Base-by-base conservation (phyloP, 2,797 vertebrate genomes). In the Limosa lapponica region DNA sequence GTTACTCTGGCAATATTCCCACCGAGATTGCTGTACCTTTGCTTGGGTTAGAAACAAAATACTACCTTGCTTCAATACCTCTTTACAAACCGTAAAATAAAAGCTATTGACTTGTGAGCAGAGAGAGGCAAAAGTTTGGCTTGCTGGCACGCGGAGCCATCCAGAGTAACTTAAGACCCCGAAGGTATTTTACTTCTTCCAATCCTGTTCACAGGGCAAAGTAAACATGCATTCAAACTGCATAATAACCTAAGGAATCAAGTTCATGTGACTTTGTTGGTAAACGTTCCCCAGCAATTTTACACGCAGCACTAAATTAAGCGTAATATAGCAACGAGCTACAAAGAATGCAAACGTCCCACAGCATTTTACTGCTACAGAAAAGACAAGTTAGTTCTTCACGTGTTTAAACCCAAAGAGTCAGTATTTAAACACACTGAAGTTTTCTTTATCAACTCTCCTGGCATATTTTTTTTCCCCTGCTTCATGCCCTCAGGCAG, bases 231-330 rank as follows among this genome's bases (percentile, higher is more conserved):
- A 75, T 78, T 88, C 54, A 54, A 64, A 49, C 62, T 66, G 44
- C 90, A 64, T 27, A 93, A 93, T 34, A 65, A 89, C 25, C 44
- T 36, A 39, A 70, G 80, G 74, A 95, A 94, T 90, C 86, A 71
- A 82, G 81, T 37, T 73, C 95, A 78, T 81, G 83, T 80, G 90
- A 93, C 90, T 87, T 61, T 13, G 66, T 71, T 59, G 70, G 59
- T 89, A 58, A 94, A 61, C 13, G 67, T 3, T 82, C 34, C 54
- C 49, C 82, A n/a, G 66, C 59, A 66, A 44, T 70, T 93, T 84
- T 52, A 90, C 64, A 49, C 0, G 10, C 51, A 84, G 55, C 32
- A 43, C 24, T 84, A 55, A 87, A 96, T 72, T 39, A 87, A 89
- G n/a, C 28, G 44, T 24, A 80, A 80, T 84, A 41, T 3, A 82